A percentile compares a stretch with the other conserved stretches of the same genome.
Evolutionary conservation across 2,797 vertebrate species (phyloP).

Genomic region (Clarias laeviceps): DNA sequence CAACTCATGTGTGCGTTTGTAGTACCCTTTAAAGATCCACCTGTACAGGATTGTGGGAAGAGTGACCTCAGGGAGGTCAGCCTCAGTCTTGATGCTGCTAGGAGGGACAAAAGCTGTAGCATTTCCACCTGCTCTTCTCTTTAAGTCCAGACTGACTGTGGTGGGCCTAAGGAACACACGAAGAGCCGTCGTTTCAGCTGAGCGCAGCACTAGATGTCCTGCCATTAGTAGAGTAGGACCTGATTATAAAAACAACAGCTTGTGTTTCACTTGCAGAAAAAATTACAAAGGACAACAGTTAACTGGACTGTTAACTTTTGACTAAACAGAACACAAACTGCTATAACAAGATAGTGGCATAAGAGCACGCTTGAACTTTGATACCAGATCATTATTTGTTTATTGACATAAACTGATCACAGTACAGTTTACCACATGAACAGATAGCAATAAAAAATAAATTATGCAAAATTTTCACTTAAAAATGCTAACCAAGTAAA

Average conservation of each 20-base stretch:
- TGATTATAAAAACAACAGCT: constrained; percentile 38
- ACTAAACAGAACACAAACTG: neutral
- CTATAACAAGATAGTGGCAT: neutral
- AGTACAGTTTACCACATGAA: neutral
- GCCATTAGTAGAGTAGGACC: constrained; percentile 60
- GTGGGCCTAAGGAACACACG: constrained; percentile 13
- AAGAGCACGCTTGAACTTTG: constrained; percentile 18
- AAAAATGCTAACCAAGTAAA: neutral
- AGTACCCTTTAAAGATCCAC: constrained; percentile 68
- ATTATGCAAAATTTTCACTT: neutral
- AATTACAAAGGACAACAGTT: constrained; percentile 53
- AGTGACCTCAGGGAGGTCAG: constrained; percentile 68
- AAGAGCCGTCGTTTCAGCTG: constrained; percentile 10
- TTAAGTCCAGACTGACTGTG: constrained; percentile 2
- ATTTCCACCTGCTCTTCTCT: constrained; percentile 23
- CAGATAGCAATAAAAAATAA: neutral
- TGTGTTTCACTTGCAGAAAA: constrained; percentile 36
- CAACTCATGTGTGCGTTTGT: constrained; percentile 69
- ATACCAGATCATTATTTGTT: neutral
- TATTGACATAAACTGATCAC: neutral
- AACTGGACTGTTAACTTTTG: constrained; percentile 54
- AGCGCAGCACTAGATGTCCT: constrained; percentile 39
- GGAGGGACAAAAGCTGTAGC: constrained; percentile 43
- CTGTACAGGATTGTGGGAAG: constrained; percentile 65
- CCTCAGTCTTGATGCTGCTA: constrained; percentile 57